Percentiles rank a stretch among this genome's conserved stretches.
These are phyloP conservation scores for Lagodon rhomboides DNA, from an alignment of 2,797 vertebrate species.

Conservation along the genomic window DNA sequence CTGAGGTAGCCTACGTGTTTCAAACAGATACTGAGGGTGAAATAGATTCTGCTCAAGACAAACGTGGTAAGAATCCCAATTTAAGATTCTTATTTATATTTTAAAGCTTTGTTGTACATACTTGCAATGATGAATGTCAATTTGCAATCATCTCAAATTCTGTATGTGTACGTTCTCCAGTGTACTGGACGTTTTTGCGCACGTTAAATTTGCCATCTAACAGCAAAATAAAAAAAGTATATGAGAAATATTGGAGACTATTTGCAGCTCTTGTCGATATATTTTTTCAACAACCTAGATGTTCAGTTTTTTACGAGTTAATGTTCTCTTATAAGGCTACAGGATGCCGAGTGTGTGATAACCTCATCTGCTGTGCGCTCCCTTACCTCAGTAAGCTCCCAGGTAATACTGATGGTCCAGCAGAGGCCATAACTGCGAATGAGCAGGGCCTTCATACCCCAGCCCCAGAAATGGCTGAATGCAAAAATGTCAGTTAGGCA, in stretches of 20 bases:
- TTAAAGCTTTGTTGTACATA: not conserved
- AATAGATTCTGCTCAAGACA: slow-evolving; percentile 31
- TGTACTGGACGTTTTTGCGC: not conserved
- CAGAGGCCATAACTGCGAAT: slow-evolving; percentile 97
- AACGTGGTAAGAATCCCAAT: slow-evolving; percentile 60
- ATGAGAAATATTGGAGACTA: too few relatives aligned
- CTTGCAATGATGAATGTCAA: not conserved
- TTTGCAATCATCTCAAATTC: not conserved
- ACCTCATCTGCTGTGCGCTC: slow-evolving; percentile 14
- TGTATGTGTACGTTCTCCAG: not conserved
- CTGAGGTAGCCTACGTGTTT: not conserved
- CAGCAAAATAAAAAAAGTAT: too few relatives aligned
- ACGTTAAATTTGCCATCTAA: too few relatives aligned
- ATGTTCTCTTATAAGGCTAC: too few relatives aligned
- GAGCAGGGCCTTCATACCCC: slow-evolving; percentile 98
- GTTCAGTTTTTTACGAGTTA: too few relatives aligned
- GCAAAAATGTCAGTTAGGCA: slow-evolving; percentile 92
- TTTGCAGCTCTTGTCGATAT: too few relatives aligned
- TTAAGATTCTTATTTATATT: not conserved
- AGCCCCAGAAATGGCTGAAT: slow-evolving; percentile 99
- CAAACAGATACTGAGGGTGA: slow-evolving; percentile 25
- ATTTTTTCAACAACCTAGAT: too few relatives aligned
- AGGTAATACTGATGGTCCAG: slow-evolving; percentile 99
- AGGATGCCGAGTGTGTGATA: not conserved
- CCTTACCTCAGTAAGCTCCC: slow-evolving; percentile 97